Evolutionary conservation across 2,113 vertebrate genomes (phyloP).

Genomic region (Crocuta crocuta): DNA sequence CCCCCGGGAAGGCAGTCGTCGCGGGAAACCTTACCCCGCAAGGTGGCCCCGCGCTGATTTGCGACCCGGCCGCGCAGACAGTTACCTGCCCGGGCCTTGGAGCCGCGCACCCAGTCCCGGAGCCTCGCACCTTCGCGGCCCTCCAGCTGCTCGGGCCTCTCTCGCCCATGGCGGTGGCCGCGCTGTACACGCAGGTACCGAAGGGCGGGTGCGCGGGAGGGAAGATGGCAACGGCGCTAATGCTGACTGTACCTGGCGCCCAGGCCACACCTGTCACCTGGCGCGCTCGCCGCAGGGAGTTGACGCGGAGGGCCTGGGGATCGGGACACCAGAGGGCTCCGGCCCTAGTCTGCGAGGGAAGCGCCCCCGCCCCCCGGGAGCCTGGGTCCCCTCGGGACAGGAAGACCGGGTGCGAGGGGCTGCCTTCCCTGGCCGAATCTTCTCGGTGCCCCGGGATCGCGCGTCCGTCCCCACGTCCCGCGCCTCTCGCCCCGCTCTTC

Average conservation of each 20-base stretch:
- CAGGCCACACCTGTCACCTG: constrained; percentile 34
- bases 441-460: not conserved
- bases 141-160: not conserved
- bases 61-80: rapidly evolving
- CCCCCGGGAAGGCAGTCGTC: not conserved
- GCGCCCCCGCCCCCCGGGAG: not conserved
- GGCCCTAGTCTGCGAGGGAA: not conserved
- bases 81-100: not conserved
- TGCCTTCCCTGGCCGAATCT: not conserved
- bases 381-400: not conserved
- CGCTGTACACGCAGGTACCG: constrained; percentile 94
- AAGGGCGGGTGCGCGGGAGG: not conserved
- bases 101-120: not conserved
- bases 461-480: rapidly evolving
- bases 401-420: not conserved
- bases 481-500: no score
- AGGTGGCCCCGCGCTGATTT: not conserved
- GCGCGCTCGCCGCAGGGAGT: not conserved
- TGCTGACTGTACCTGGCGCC: not conserved
- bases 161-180: constrained; percentile 90
- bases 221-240: not conserved
- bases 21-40: not conserved
- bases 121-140: not conserved
- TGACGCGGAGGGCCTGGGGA: not conserved
- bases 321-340: not conserved